Evolutionary conservation across 2,888 invertebrate species (phyloP), one percentile per base, ranked within the genome.

Genomic region (Diaphora mendica): DNA sequence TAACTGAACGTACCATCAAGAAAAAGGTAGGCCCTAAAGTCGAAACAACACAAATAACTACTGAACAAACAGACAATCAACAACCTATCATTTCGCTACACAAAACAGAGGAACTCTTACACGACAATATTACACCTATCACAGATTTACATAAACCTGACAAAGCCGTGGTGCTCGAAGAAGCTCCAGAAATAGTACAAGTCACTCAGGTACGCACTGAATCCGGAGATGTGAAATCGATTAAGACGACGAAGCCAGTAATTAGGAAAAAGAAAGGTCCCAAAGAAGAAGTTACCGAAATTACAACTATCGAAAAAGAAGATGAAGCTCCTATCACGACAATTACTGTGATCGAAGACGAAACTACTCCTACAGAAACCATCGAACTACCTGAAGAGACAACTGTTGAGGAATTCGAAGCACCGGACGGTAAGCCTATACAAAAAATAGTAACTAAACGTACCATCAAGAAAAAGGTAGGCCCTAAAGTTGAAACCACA

Each of bases 391-490:
- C 35, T 5, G 35, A 35, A 35, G 35, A 35, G 35, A 35, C 35
- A 35, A 7, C 4, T 35, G 7, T 35, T 35, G 35, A 35, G 4
- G 35, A 35, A 35, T 35, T 35, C 35, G 7, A 35, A 35, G 35
- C 35, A 55, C 44, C 33, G 1, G 68, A 68, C 33, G 62, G 65
- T 3, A 23, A 90, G 76, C 88, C 51, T 20, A 64, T 81, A 5
- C 77, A 84, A 68, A 71, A 44, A 30, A 76, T 83, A 86, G 79
- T 62, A 8, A 86, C 80, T 2, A 87, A 80, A 68, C 82, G 82
- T 2, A 74, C 76, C 1, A 81, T 81, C 44, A 91, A 90, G 73
- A 80, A 89, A 81, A 9, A 73, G 77, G 83, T 71, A n/a, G 67
- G 42, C 1, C 42, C 42, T 26, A 80, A 42, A 69, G 76, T 35